Evolutionary conservation across 2,113 vertebrate genomes (phyloP), one percentile per base, ranked within the genome.

Genomic region (Rhinogobius similis): DNA sequence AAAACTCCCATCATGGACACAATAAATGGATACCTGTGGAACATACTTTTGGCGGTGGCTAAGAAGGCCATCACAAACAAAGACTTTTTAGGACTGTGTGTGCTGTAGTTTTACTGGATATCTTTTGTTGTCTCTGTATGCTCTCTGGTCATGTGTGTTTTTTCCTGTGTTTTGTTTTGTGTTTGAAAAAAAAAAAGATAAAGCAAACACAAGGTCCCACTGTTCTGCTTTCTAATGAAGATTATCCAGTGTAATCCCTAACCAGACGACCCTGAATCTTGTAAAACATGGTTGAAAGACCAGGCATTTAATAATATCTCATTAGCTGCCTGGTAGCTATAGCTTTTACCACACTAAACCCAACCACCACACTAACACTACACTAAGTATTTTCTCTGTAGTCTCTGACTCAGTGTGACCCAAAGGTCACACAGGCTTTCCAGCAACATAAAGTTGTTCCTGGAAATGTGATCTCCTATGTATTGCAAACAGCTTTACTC

Each of bases 401-500:
- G 65, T 58, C 67, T 55, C 26, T 1, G 77, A 79, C 44, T 74
- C 70, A 78, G 70, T 5, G 4, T 63, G 82, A 77, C 65, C 67
- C 76, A 67, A 38, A 78, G 80, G 65, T 78, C 55, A 39, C 64
- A 50, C 29, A 76, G 46, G 70, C 72, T 80, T 81, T 38, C 41
- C 27, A 39, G 79, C 72, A 84, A 89, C 76, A 76, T 78, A 23
- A 80, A 76, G 80, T 1, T 8, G 13, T 82, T 69, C 63, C 67
- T 76, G 74, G 48, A 9, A 63, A 55, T 81, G 71, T 62, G n/a
- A n/a, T n/a, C n/a, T 50, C 72, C 81, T 62, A 56, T 41, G 21
- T 27, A 13, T 56, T 56, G n/a, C 11, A 23, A 56, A 26, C 53
- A 36, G 32, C 32, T 36, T 8, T 36, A 8, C 32, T 36, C 32